These are phyloP conservation scores for Notodonta dromedarius DNA, from an alignment of 2,888 invertebrate genomes.

Conservation along the genomic window DNA sequence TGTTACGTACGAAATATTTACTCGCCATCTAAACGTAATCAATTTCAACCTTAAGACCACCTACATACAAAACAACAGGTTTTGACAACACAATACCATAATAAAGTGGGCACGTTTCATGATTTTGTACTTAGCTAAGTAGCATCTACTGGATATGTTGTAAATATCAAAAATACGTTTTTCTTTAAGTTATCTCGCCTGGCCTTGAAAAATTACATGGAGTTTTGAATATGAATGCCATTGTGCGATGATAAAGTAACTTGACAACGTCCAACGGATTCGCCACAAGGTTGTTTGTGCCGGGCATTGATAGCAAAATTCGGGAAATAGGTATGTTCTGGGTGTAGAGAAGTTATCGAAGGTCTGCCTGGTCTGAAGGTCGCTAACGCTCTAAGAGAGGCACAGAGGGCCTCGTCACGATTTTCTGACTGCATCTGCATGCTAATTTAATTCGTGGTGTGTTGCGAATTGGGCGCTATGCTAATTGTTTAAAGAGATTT, in stretches of 20 bases:
- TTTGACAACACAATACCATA: constrained; percentile 37
- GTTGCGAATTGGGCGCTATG: constrained; percentile 57
- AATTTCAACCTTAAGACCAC: constrained; percentile 37
- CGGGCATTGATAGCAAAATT: constrained; percentile 20
- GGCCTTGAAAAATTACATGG: constrained; percentile 23
- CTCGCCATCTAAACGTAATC: constrained; percentile 26
- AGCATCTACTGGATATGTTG: background rate
- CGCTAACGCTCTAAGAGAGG: constrained; percentile 40
- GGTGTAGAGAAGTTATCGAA: constrained; percentile 26
- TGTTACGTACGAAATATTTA: constrained; percentile 34
- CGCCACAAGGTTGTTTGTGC: constrained; percentile 21
- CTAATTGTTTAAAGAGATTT: constrained; percentile 50
- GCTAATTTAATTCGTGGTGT: constrained; percentile 68
- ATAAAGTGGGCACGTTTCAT: constrained; percentile 29
- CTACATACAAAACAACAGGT: constrained; percentile 29
- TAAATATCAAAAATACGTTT: background rate
- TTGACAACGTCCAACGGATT: constrained; percentile 14
- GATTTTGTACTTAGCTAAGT: constrained; percentile 1
- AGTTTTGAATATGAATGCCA: constrained; percentile 23
- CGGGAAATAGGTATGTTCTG: constrained; percentile 16
- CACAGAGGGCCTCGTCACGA: constrained; percentile 58
- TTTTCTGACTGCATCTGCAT: constrained; percentile 52
- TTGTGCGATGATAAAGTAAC: constrained; percentile 17
- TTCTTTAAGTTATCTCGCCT: constrained; percentile 3
- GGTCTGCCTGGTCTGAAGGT: constrained; percentile 33